Percentiles rank a stretch among this genome's conserved stretches.
Evolutionary conservation across 2,113 vertebrate species (phyloP).

Genomic region (Pelmatolapia mariae): DNA sequence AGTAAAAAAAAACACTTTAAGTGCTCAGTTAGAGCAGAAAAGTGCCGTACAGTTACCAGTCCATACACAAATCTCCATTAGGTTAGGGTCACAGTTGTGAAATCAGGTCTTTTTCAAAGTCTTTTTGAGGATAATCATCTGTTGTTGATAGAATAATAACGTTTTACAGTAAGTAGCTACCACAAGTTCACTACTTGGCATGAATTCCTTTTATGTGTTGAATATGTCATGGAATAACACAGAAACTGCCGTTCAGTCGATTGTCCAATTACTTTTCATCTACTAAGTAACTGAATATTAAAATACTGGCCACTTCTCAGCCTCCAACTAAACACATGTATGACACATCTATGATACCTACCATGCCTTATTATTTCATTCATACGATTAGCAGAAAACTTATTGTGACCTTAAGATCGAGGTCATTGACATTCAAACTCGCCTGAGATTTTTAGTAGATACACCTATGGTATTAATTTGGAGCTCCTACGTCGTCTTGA

Average conservation of each 20-base stretch:
- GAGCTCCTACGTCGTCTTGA: not conserved
- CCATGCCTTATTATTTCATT: not conserved
- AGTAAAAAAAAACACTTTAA: not conserved
- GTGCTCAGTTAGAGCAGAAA: not conserved
- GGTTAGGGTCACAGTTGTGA: not conserved
- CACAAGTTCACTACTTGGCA: not conserved
- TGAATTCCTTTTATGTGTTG: not conserved
- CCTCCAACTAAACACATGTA: not conserved
- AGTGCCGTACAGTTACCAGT: not conserved
- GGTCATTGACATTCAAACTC: not conserved
- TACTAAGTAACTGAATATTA: not conserved
- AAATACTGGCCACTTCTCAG: not conserved
- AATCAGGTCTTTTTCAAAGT: not conserved
- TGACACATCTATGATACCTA: not conserved
- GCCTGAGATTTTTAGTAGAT: not conserved
- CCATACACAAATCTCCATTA: not conserved
- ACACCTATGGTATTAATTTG: not conserved
- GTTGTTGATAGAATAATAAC: not conserved
- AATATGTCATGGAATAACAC: not conserved
- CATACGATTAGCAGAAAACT: not conserved
- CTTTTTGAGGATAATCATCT: not conserved
- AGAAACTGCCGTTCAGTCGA: not conserved
- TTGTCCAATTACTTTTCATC: not conserved
- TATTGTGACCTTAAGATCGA: not conserved
- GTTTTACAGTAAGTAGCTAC: not conserved